Conservation (phyloP, 2,888 invertebrate species). For the Brachyptera risi region DNA sequence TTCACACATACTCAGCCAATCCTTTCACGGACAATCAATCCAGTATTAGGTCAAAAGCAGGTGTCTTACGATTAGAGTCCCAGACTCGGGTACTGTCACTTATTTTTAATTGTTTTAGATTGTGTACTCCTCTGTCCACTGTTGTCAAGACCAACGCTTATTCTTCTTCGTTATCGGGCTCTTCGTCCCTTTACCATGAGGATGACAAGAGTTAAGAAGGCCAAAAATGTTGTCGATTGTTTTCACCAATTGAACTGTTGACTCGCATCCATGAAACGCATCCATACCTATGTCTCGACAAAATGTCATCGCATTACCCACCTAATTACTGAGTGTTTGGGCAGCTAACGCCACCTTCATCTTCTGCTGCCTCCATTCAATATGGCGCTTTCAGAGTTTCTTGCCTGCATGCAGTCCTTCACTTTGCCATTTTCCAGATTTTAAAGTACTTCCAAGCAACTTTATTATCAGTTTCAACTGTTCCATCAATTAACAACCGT, state of each 20-base stretch:
- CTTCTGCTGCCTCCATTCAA: conserved; percentile 23
- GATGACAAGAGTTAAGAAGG: conserved; percentile 24
- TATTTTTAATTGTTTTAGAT: not conserved
- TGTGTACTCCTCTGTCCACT: not conserved
- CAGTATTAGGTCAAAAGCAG: conserved; percentile 9
- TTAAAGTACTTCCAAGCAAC: conserved; percentile 30
- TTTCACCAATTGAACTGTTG: conserved; percentile 26
- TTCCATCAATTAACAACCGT: too few species aligned
- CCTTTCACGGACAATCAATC: conserved; percentile 7
- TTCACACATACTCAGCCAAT: not conserved
- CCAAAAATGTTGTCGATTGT: conserved; percentile 26
- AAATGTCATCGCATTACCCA: conserved; percentile 25
- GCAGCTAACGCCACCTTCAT: not conserved
- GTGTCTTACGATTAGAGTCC: too few species aligned
- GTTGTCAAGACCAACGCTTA: not conserved
- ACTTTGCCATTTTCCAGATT: conserved; percentile 27
- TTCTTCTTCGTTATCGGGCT: not conserved
- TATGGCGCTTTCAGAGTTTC: conserved; percentile 29
- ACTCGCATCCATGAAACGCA: conserved; percentile 20
- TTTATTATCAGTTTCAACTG: too few species aligned
- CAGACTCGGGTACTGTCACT: not conserved
- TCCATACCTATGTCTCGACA: conserved; percentile 21
- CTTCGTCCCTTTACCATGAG: not conserved
- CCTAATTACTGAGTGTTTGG: conserved; percentile 26
- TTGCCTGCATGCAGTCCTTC: conserved; percentile 31